A percentile compares a stretch with the other conserved stretches of the same genome.
Evolutionary conservation across 2,888 invertebrate species (phyloP).

Genomic region (Stictocephala bisonia): DNA sequence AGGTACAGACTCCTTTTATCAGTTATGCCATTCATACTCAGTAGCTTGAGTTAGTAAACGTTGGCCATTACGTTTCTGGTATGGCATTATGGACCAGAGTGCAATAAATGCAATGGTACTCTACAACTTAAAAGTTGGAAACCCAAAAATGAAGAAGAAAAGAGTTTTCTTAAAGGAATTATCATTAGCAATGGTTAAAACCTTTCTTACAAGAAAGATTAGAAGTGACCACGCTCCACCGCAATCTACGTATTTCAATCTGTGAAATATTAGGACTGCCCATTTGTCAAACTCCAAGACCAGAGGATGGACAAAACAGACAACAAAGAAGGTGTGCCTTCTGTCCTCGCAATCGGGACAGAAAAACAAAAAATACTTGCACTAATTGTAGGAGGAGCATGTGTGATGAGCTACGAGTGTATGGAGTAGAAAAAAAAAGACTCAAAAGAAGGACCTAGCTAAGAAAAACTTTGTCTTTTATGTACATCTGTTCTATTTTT

Average conservation of each 20-base stretch:
- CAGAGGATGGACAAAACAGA: neutral
- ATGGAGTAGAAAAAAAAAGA: neutral
- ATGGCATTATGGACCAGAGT: slow-evolving; percentile 45
- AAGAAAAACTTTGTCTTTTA: neutral
- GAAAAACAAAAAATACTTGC: slow-evolving; percentile 24
- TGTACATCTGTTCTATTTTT: neutral
- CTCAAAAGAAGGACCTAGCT: neutral
- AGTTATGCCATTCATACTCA: slow-evolving; percentile 56
- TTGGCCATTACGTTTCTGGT: slow-evolving; percentile 57
- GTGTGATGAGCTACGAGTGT: slow-evolving; percentile 7
- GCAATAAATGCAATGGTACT: slow-evolving; percentile 37
- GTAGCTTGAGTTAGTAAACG: slow-evolving; percentile 54
- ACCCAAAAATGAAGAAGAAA: slow-evolving; percentile 37
- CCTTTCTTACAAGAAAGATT: neutral
- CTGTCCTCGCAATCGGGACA: slow-evolving; percentile 18
- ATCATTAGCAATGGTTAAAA: slow-evolving; percentile 27
- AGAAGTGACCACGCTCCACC: slow-evolving; percentile 24
- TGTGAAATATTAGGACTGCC: neutral
- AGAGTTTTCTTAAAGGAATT: slow-evolving; percentile 38
- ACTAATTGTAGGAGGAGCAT: neutral
- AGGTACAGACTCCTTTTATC: slow-evolving; percentile 58
- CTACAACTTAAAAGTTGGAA: slow-evolving; percentile 34
- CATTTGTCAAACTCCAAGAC: neutral
- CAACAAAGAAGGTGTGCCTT: slow-evolving; percentile 29
- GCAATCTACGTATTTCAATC: slow-evolving; percentile 1